phyloP scores from a whole-genome alignment of 1,140 invertebrate genomes.

The Aphelenchoides fujianensis region DNA sequence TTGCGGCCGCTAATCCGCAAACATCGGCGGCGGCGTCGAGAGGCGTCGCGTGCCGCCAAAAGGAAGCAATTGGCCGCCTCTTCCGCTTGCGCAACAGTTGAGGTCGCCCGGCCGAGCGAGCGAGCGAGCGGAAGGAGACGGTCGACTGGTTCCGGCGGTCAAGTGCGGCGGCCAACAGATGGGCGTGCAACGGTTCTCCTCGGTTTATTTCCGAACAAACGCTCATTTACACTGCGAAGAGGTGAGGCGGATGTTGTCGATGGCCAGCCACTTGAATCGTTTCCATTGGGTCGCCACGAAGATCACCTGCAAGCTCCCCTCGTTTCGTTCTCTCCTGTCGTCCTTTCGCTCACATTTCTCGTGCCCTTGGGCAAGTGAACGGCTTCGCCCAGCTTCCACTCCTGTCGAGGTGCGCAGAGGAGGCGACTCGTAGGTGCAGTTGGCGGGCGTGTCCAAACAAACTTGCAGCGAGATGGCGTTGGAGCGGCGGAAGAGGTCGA shows the following conservation, averaged over 20 bases:
- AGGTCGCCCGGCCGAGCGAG: not conserved
- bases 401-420: conserved; percentile 19
- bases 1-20: too few relatives aligned
- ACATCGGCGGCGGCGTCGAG: too few relatives aligned
- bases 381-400: conserved; percentile 18
- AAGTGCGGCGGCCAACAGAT: not conserved
- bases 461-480: conserved; percentile 29
- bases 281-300: conserved; percentile 39
- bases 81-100: not conserved
- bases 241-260: conserved; percentile 24
- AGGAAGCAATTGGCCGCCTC: not conserved
- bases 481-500: conserved; percentile 15
- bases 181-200: not conserved
- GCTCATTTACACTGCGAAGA: not conserved
- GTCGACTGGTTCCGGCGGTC: not conserved
- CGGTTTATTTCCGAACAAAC: not conserved
- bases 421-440: conserved; percentile 30
- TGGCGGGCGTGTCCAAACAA: conserved; percentile 24
- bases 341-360: not conserved
- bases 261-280: conserved; percentile 32
- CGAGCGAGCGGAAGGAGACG: not conserved
- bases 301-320: conserved; percentile 9
- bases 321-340: too few relatives aligned
- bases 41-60: too few relatives aligned
- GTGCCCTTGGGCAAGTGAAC: not conserved